A percentile compares a stretch with the other conserved stretches of the same genome.
Evolutionary conservation across 2,888 invertebrate species (phyloP).

Genomic region (Cosmopolites sordidus): DNA sequence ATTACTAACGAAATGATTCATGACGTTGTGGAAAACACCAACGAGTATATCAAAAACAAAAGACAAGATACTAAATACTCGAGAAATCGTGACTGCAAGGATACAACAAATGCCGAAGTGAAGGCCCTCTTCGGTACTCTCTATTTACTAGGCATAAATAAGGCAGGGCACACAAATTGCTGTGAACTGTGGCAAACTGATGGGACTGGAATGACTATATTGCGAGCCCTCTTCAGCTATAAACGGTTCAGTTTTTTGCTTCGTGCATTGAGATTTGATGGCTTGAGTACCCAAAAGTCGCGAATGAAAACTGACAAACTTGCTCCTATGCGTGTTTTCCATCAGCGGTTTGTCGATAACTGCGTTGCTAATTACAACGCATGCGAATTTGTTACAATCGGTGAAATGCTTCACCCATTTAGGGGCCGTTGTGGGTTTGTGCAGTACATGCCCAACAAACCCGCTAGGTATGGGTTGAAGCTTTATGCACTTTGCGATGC

Average conservation of each 20-base stretch:
- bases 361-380: constrained; percentile 4
- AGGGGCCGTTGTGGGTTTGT: constrained; percentile 22
- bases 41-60: constrained; percentile 26
- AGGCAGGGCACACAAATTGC: constrained; percentile 4
- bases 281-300: too few species aligned
- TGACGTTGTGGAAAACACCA: constrained; percentile 24
- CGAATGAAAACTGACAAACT: constrained; percentile 9
- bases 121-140: constrained; percentile 26
- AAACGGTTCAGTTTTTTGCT: not conserved
- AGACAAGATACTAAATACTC: constrained; percentile 12
- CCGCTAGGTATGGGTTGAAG: constrained; percentile 11
- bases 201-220: not conserved
- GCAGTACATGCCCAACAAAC: too few species aligned
- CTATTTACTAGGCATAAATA: constrained; percentile 4
- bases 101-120: constrained; percentile 26
- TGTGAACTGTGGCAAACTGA: constrained; percentile 6
- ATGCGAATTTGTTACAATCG: constrained; percentile 22
- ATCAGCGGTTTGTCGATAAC: constrained; percentile 5
- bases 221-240: not conserved
- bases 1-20: constrained; percentile 25
- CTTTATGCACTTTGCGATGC: constrained; percentile 27
- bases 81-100: constrained; percentile 17
- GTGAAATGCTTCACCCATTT: constrained; percentile 24
- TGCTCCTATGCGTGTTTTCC: constrained; percentile 7
- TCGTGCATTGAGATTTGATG: constrained; percentile 1